Evolutionary conservation across 2,888 invertebrate species (phyloP).

Genomic region (Agrochola macilenta): DNA sequence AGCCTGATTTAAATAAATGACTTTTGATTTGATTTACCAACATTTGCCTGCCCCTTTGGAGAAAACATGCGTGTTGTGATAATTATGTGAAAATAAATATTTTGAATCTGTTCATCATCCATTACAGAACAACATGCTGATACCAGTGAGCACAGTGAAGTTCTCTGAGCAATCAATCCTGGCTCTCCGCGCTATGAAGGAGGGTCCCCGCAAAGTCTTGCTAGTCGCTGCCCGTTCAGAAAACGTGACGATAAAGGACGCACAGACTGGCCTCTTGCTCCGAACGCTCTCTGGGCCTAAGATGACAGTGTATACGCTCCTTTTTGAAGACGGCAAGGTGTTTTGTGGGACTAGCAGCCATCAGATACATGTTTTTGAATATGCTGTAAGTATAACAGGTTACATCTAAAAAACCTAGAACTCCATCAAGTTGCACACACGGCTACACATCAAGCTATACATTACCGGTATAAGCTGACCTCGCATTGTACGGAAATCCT

Average conservation of each 20-base stretch:
- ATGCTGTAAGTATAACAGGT: slow-evolving; percentile 90
- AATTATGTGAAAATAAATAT: neutral
- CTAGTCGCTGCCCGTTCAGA: slow-evolving; percentile 93
- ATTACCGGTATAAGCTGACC: too few relatives aligned
- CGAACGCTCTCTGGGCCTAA: slow-evolving; percentile 91
- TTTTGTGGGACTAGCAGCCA: slow-evolving; percentile 94
- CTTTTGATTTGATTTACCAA: too few relatives aligned
- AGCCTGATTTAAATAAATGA: too few relatives aligned
- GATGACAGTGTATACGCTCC: slow-evolving; percentile 93
- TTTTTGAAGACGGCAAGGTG: slow-evolving; percentile 92
- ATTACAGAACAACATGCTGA: slow-evolving; percentile 89
- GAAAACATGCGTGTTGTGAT: neutral
- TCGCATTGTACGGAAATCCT: too few relatives aligned
- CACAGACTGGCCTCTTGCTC: slow-evolving; percentile 92
- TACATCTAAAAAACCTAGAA: neutral
- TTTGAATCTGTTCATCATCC: neutral
- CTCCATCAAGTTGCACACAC: too few relatives aligned
- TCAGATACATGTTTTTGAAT: slow-evolving; percentile 94
- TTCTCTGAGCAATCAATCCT: slow-evolving; percentile 92
- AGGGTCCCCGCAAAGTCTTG: slow-evolving; percentile 93
- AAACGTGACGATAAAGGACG: slow-evolving; percentile 93
- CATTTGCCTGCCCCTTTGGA: neutral
- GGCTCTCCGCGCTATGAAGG: slow-evolving; percentile 93
- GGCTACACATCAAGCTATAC: too few relatives aligned
- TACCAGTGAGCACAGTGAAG: slow-evolving; percentile 89